Evolutionary conservation across 2,888 invertebrate species (phyloP), one percentile per base, ranked within the genome.

Genomic region (Pharmacophagus antenor): DNA sequence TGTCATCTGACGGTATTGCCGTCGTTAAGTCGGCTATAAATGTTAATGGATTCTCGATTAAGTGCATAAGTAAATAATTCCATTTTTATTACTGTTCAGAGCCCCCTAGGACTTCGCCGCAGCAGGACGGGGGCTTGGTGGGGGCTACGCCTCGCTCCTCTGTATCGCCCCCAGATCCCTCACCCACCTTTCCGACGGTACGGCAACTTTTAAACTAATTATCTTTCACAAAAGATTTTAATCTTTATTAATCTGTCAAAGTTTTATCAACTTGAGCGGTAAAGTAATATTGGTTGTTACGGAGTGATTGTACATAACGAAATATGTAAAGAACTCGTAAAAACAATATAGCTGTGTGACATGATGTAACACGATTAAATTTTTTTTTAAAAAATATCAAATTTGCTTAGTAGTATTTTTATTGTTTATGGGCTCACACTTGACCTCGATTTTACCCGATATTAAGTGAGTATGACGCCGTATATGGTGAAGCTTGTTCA

Each of bases 51-150:
- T 20, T 44, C 59, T 52, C 56, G 62, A 62, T 62, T 58, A 42
- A 60, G 54, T 54, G 62, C 46, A 55, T 52, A 62, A 62, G 53
- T 52, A 61, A 55, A 65, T 73, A 73, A 79, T 73, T 66, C 64
- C 61, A 27, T 57, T 72, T 68, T 74, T 70, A 62, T 74, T 60
- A 79, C 65, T 75, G 67, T 70, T 59, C 91, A 95, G 95, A 95
- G 92, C 94, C 95, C 74, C 95, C 95, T 67, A 92, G 94, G 82
- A 94, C 94, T 66, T 95, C 95, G 63, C 94, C 95, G 62, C 95
- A 95, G 80, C 95, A 95, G 86, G 95, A 95, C 84, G 93, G 92
- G 76, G 92, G 91, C 76, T 76, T 92, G 69, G 86, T 84, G 79
- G 84, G 86, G 77, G 84, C 84, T 63, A 85, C 84, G 51, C 87